These are phyloP conservation scores for Pterocles burchelli DNA, from an alignment of 2,113 vertebrate species.

Conservation along the genomic window DNA sequence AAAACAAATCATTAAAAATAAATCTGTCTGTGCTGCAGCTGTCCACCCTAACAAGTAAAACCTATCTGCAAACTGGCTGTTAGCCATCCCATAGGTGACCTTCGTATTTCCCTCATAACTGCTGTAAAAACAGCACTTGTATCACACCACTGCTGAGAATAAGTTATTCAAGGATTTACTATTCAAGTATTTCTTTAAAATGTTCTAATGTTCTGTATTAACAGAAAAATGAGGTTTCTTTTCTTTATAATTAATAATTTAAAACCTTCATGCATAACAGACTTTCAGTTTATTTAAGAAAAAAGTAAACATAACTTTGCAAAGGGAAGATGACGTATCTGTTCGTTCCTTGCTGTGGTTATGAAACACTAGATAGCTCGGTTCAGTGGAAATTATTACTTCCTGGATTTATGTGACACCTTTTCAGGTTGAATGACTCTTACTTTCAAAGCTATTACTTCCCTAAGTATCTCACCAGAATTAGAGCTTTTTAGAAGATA, in stretches of 20 bases:
- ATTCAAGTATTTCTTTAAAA: background rate
- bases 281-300: background rate
- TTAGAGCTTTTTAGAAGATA: background rate
- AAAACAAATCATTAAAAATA: slow-evolving; percentile 23
- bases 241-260: background rate
- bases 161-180: background rate
- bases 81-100: background rate
- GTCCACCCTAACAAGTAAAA: slow-evolving; percentile 7
- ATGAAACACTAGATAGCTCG: background rate
- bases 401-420: background rate
- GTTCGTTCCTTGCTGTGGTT: background rate
- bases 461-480: background rate
- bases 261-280: background rate
- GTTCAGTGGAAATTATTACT: background rate
- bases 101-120: background rate
- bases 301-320: background rate
- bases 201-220: too few relatives aligned
- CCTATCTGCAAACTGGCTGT: background rate
- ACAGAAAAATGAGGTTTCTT: background rate
- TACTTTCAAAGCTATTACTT: background rate
- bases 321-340: background rate
- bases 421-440: background rate
- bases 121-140: background rate
- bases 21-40: background rate
- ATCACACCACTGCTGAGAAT: background rate